These are phyloP conservation scores for Microcaecilia unicolor DNA, from an alignment of 2,797 vertebrate genomes.

Conservation along the genomic window DNA sequence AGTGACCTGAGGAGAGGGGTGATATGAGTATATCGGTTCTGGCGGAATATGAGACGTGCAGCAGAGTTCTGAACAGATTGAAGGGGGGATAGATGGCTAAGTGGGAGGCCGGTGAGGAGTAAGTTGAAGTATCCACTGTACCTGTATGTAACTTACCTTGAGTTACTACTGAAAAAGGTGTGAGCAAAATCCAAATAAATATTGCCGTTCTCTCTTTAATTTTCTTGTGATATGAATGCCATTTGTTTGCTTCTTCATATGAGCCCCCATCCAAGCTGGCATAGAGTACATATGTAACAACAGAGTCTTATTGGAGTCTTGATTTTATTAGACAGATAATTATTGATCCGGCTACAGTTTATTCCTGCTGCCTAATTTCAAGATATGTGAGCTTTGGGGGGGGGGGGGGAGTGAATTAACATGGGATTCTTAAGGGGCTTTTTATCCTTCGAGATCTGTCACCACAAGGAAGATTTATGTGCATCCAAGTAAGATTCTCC, in stretches of 20 bases:
- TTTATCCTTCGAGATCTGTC: slow-evolving; percentile 38
- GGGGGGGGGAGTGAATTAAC: slow-evolving; percentile 53
- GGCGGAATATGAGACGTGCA: too few species aligned
- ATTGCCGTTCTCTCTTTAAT: too few species aligned
- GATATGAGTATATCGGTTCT: too few species aligned
- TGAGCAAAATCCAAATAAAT: too few species aligned
- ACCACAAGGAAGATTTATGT: slow-evolving; percentile 51
- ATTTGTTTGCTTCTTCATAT: not conserved
- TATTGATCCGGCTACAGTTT: slow-evolving; percentile 46
- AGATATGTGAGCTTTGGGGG: slow-evolving; percentile 56
- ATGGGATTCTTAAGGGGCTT: slow-evolving; percentile 29
- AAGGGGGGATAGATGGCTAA: too few species aligned
- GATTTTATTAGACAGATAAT: slow-evolving; percentile 57
- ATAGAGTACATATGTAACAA: slow-evolving; percentile 16
- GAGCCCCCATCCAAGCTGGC: not conserved
- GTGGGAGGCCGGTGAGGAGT: too few species aligned
- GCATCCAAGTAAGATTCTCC: slow-evolving; percentile 41
- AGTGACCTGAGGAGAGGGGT: too few species aligned
- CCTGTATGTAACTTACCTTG: too few species aligned
- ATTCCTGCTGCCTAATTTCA: slow-evolving; percentile 59
- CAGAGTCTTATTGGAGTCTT: slow-evolving; percentile 29
- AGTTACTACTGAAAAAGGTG: too few species aligned
- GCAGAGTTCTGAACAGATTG: too few species aligned
- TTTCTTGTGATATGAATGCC: not conserved
- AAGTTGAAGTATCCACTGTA: too few species aligned